Percentiles rank a stretch among this genome's conserved stretches.
Conservation (phyloP, 2,888 invertebrate genomes). For the Icerya purchasi region DNA sequence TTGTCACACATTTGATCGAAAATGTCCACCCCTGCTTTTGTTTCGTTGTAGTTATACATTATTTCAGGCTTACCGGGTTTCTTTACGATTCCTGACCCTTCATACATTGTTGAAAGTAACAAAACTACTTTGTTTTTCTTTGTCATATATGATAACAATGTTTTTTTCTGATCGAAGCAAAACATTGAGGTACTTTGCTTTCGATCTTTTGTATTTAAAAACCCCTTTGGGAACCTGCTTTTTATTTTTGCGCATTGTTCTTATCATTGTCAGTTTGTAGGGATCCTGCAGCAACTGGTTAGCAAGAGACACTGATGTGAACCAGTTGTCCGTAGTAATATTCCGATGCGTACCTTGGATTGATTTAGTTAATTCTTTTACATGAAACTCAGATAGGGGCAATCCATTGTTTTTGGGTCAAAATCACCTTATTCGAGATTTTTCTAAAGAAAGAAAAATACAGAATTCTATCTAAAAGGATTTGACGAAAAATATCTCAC, state of each 20-base stretch:
- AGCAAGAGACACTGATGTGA: neutral
- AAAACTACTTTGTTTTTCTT: constrained; percentile 19
- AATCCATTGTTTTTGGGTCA: too few species aligned
- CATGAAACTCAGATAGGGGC: too few species aligned
- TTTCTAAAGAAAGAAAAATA: neutral
- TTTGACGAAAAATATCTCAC: neutral
- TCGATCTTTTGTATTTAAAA: constrained; percentile 17
- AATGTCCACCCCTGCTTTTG: neutral
- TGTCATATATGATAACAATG: constrained; percentile 20
- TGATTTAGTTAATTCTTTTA: too few species aligned
- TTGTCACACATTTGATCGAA: neutral
- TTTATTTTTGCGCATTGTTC: constrained; percentile 18
- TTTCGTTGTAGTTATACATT: neutral
- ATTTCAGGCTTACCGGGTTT: neutral
- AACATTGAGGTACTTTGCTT: constrained; percentile 18
- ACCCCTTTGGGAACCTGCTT: constrained; percentile 20
- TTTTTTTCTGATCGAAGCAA: constrained; percentile 19
- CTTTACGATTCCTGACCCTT: constrained; percentile 1
- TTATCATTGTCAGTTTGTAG: constrained; percentile 16
- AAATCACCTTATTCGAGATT: too few species aligned
- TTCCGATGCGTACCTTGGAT: constrained; percentile 12
- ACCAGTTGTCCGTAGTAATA: constrained; percentile 15
- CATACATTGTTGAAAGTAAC: constrained; percentile 20
- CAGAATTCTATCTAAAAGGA: neutral
- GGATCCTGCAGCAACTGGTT: constrained; percentile 12